Conservation (phyloP, 2,113 vertebrate genomes). For the Procapra przewalskii region DNA sequence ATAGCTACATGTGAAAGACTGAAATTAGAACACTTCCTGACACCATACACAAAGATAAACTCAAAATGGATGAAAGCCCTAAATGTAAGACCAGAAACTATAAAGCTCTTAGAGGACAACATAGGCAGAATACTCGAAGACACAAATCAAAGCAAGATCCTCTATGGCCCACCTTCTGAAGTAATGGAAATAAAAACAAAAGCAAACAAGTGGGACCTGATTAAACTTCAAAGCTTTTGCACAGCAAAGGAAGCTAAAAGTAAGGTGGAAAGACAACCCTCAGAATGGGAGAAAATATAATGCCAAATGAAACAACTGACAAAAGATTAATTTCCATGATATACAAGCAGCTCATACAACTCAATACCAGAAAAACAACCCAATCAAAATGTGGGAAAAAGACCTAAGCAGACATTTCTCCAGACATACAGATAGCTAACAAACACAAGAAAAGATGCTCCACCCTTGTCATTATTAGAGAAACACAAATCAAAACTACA, state of each 20-base stretch:
- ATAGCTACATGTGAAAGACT: neutral
- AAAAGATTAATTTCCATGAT: neutral
- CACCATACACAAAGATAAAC: neutral
- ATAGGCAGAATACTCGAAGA: fast-evolving
- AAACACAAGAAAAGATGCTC: neutral
- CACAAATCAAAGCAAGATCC: neutral
- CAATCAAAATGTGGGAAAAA: neutral
- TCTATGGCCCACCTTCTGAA: neutral
- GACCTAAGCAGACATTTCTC: neutral
- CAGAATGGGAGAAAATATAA: neutral
- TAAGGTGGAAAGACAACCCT: neutral
- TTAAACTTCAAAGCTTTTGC: neutral
- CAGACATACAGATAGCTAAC: neutral
- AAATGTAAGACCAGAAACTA: neutral
- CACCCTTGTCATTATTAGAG: neutral
- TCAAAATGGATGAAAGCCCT: neutral
- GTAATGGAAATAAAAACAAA: neutral
- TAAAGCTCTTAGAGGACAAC: neutral
- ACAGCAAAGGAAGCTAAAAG: neutral
- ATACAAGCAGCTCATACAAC: neutral
- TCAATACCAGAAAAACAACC: neutral
- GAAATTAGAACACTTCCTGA: neutral
- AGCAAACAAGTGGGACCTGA: neutral
- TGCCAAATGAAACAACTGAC: neutral
- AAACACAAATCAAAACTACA: neutral